Evolutionary conservation across 2,797 vertebrate genomes (phyloP), one percentile per base, ranked within the genome.

Genomic region (Mormyrus hasselquistii): DNA sequence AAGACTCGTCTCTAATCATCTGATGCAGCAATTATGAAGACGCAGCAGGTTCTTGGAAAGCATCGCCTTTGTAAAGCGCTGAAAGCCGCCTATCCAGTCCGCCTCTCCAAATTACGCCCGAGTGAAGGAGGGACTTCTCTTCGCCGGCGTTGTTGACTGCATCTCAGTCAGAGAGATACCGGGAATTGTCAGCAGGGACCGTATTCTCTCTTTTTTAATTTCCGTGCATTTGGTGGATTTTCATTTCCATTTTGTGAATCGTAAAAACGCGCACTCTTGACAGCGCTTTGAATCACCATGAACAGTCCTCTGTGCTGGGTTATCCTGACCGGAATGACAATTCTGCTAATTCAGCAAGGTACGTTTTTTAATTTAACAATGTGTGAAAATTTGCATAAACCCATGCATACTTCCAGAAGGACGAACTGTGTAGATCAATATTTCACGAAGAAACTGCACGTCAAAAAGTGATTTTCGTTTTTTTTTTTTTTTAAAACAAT

Each of bases 261-360:
- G 25, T 44, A 25, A 73, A 73, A 34, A 50, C 83, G 44, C 83
- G 83, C 83, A 49, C 83, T 38, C 50, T 53, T 38, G 25, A 86
- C 84, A 86, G 50, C 44, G 34, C 50, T 1, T 38, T 38, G 6
- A 55, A 38, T 86, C 85, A 29, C 52, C 85, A 86, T 86, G 85
- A 53, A 86, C 85, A 55, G 85, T 38, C 85, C 85, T 86, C 44
- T 86, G 85, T 86, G 50, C 52, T 86, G 85, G 85, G 22, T 86
- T 86, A 86, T 86, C 85, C 85, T 86, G 85, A 86, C 52, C 85
- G 85, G 85, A 86, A 86, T 86, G 85, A 86, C 85, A 86, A 86
- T 86, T 86, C 85, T 86, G 85, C 49, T 86, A 16, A 86, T 86
- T 86, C 85, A 86, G 85, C 85, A 86, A 86, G 85, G 85, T 86